These are phyloP conservation scores for Tragelaphus buxtoni DNA, from an alignment of 2,113 vertebrate species.

Conservation along the genomic window DNA sequence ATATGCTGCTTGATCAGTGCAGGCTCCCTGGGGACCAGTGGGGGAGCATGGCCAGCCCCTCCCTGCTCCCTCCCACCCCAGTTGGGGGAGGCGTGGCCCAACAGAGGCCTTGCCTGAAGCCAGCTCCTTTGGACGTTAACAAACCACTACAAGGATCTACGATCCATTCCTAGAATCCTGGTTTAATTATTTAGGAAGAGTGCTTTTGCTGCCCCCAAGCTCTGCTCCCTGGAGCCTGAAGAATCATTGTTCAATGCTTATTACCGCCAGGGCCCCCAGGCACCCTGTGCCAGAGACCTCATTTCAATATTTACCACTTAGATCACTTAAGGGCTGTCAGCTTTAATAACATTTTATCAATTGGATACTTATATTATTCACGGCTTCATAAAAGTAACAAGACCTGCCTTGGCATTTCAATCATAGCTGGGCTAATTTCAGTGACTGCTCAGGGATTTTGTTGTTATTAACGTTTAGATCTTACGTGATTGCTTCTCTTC, in stretches of 20 bases:
- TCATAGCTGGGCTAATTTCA: constrained; percentile 78
- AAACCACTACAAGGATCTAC: constrained; percentile 84
- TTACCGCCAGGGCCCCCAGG: constrained; percentile 79
- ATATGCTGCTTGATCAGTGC: constrained; percentile 74
- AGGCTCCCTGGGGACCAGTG: constrained; percentile 68
- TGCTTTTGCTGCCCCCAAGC: constrained; percentile 72
- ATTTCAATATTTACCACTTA: constrained; percentile 92
- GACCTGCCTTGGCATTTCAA: constrained; percentile 81
- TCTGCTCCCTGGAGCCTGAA: constrained; percentile 73
- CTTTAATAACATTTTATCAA: constrained; percentile 89
- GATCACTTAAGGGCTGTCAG: constrained; percentile 91
- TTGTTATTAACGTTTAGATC: constrained; percentile 81
- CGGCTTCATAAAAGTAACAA: constrained; percentile 86
- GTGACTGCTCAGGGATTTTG: constrained; percentile 82
- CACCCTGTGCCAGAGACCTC: constrained; percentile 80
- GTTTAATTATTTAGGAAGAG: constrained; percentile 87
- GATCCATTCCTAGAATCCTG: constrained; percentile 81
- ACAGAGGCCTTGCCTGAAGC: constrained; percentile 72
- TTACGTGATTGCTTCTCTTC: constrained; percentile 60
- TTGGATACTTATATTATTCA: constrained; percentile 90
- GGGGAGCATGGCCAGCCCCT: constrained; percentile 67
- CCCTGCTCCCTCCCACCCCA: constrained; percentile 76
- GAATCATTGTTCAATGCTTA: constrained; percentile 86
- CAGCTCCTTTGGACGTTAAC: constrained; percentile 81
- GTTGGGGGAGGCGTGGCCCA: constrained; percentile 71